Evolutionary conservation across 2,113 vertebrate species (phyloP).

Genomic region (Corythornis madagascariensis): DNA sequence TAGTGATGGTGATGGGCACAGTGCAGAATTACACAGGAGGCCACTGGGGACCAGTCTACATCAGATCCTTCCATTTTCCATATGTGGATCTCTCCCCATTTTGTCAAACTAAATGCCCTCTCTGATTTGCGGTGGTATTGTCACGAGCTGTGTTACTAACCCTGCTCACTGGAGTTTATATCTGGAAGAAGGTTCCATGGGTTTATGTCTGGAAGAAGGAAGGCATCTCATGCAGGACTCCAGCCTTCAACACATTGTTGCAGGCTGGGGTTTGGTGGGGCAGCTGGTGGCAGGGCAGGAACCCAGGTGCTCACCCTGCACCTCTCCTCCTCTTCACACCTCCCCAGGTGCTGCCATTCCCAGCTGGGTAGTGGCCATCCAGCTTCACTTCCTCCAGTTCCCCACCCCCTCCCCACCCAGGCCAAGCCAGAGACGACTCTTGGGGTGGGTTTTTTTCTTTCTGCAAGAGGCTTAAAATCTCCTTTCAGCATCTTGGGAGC

Average conservation of each 20-base stretch:
- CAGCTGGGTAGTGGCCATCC: fast-evolving
- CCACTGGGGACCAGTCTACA: not conserved
- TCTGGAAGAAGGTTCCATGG: not conserved
- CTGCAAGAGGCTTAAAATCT: conserved; percentile 32
- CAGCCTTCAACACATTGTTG: fast-evolving
- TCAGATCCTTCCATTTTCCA: not conserved
- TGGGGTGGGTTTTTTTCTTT: fast-evolving
- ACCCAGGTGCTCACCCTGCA: fast-evolving
- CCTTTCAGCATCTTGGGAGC: conserved; percentile 33
- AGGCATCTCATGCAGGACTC: not conserved
- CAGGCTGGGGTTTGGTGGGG: not conserved
- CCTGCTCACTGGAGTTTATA: not conserved
- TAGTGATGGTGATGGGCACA: not conserved
- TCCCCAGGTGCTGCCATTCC: fast-evolving
- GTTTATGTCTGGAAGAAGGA: not conserved
- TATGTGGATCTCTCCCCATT: fast-evolving
- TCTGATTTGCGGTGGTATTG: not conserved
- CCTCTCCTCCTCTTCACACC: not conserved
- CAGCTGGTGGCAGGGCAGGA: not conserved
- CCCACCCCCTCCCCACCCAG: fast-evolving
- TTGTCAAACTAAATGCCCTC: not conserved
- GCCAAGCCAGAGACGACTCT: not conserved
- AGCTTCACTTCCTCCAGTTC: fast-evolving
- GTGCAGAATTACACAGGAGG: not conserved
- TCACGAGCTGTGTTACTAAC: not conserved